These are phyloP conservation scores for Callionymus lyra DNA, from an alignment of 2,113 vertebrate species.

Conservation along the genomic window DNA sequence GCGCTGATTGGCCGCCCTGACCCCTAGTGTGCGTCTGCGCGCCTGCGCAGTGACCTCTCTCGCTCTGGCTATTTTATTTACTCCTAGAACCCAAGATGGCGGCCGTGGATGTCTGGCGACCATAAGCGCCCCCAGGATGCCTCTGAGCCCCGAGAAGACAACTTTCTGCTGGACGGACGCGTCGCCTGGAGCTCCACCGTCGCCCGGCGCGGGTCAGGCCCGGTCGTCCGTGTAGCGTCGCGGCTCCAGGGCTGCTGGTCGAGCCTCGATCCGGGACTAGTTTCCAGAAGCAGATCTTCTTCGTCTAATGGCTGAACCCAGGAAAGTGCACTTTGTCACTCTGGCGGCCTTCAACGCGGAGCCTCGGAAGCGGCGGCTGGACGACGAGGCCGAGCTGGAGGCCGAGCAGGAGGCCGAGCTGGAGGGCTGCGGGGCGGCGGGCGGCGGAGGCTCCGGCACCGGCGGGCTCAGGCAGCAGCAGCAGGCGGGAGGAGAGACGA, in stretches of 20 bases:
- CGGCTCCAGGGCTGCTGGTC: constrained; percentile 47
- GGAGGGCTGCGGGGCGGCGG: constrained; percentile 49
- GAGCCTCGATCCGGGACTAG: constrained; percentile 59
- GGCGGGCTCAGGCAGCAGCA: constrained; percentile 52
- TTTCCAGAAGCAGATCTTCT: constrained; percentile 67
- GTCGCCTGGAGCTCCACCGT: constrained; percentile 46
- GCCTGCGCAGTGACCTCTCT: constrained; percentile 65
- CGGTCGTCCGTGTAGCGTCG: constrained; percentile 35
- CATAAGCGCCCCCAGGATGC: constrained; percentile 68
- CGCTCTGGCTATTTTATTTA: constrained; percentile 71
- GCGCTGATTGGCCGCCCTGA: constrained; percentile 54
- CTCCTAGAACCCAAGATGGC: constrained; percentile 76
- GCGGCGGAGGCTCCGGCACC: constrained; percentile 51
- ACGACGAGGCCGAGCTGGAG: constrained; percentile 61
- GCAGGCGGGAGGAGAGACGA: constrained; percentile 52
- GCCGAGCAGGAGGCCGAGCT: constrained; percentile 43
- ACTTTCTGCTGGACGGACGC: constrained; percentile 59
- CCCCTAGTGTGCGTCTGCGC: constrained; percentile 32
- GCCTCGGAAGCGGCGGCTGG: constrained; percentile 59
- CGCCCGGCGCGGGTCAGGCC: constrained; percentile 56
- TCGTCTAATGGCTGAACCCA: constrained; percentile 79
- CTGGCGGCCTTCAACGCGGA: constrained; percentile 68
- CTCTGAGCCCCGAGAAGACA: constrained; percentile 55
- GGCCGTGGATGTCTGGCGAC: constrained; percentile 60
- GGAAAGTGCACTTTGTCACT: constrained; percentile 82